These are phyloP conservation scores for Bergia sp. DNA, from an alignment of 92 coral and sea anemone species.

Conservation along the genomic window DNA sequence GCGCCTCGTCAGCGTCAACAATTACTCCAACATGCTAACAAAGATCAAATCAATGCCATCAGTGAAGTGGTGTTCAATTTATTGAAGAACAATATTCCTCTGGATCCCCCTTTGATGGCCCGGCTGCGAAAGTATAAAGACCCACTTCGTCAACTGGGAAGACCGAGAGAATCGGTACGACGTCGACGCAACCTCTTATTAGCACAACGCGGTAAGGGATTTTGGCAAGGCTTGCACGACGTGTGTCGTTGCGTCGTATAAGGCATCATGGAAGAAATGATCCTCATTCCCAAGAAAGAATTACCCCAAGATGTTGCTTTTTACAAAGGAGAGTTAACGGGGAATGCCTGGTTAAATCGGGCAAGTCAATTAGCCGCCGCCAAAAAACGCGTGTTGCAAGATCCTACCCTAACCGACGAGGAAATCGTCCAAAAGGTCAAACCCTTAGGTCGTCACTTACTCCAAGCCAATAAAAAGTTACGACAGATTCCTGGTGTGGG, in stretches of 20 bases:
- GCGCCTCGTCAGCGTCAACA: background rate
- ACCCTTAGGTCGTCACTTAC: conserved; percentile 6
- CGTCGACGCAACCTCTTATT: conserved; percentile 36
- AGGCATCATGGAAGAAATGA: conserved; percentile 17
- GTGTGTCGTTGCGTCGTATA: conserved; percentile 10
- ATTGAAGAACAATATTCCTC: conserved; percentile 1
- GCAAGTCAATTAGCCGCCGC: background rate
- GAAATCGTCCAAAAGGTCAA: conserved; percentile 15
- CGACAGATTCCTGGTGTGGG: conserved; percentile 9
- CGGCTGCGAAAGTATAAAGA: conserved; percentile 26
- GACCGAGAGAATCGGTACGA: background rate
- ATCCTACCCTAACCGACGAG: conserved; percentile 22
- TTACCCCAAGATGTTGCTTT: background rate
- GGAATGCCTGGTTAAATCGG: background rate
- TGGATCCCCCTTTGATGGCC: conserved; percentile 34
- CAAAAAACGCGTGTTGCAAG: conserved; percentile 34
- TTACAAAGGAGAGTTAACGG: background rate
- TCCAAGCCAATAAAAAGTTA: conserved; percentile 19
- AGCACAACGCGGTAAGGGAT: conserved; percentile 31
- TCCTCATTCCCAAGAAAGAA: conserved; percentile 17
- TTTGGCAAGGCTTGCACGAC: conserved; percentile 40
- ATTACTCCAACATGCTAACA: conserved; percentile 26
- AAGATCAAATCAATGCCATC: no score
- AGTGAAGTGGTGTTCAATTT: conserved; percentile 17
- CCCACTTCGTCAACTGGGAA: conserved; percentile 27